phyloP scores from a whole-genome alignment of 2,797 vertebrate genomes.

The Sebastiscus albofasciatus region DNA sequence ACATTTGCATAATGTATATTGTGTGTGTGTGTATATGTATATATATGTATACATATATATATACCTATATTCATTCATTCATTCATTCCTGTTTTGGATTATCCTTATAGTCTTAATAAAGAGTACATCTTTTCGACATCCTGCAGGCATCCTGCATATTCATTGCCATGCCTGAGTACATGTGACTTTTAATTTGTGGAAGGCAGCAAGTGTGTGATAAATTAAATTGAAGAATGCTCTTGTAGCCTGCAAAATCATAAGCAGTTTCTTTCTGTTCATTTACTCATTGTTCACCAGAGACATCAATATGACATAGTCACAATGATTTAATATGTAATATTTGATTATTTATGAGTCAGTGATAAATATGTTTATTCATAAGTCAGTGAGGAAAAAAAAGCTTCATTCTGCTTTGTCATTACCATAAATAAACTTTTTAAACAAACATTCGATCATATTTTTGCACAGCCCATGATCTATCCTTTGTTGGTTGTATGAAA shows the following conservation, averaged over 20 bases:
- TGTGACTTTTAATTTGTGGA: slow-evolving; percentile 41
- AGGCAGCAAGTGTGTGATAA: slow-evolving; percentile 15
- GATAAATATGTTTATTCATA: slow-evolving; percentile 44
- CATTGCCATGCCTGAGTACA: slow-evolving; percentile 24
- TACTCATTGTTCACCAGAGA: slow-evolving; percentile 37
- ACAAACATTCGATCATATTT: not conserved
- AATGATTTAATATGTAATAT: slow-evolving; percentile 2
- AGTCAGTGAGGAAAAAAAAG: not conserved
- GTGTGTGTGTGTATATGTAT: no score
- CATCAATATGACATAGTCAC: slow-evolving; percentile 7
- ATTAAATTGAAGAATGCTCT: slow-evolving; percentile 44
- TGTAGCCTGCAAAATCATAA: slow-evolving; percentile 21
- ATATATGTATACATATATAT: no score
- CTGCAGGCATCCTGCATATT: slow-evolving; percentile 21
- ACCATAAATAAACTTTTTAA: not conserved
- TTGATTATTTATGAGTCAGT: slow-evolving; percentile 24
- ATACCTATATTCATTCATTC: no score
- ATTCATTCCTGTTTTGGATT: not conserved
- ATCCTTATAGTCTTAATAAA: not conserved
- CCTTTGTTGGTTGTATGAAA: not conserved
- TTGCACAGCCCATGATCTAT: not conserved
- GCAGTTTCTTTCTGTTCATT: slow-evolving; percentile 6
- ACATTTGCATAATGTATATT: no score
- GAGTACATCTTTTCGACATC: not conserved
- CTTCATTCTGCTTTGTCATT: slow-evolving; percentile 15